Conservation (phyloP, 1,140 invertebrate species). For the Diprion similis region DNA sequence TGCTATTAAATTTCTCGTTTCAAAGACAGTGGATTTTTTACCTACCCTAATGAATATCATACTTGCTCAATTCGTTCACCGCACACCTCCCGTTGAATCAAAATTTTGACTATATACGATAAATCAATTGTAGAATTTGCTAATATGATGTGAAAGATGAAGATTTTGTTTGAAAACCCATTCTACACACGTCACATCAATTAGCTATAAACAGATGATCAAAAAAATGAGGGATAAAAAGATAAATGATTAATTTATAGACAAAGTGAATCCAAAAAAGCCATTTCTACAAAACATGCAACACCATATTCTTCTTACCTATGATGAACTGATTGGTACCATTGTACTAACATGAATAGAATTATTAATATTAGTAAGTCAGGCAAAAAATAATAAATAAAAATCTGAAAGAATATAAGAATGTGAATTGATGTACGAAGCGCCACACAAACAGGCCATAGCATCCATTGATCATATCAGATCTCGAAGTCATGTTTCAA, state of each 20-base stretch:
- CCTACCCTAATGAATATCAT: not conserved
- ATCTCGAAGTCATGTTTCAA: not conserved
- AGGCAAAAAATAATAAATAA: not conserved
- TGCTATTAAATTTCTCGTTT: too few species aligned
- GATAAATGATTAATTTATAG: not conserved
- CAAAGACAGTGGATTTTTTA: too few species aligned
- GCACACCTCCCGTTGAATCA: constrained; percentile 37
- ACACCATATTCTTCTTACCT: not conserved
- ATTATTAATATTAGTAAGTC: not conserved
- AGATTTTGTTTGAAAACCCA: not conserved
- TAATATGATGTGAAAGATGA: not conserved
- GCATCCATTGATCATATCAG: not conserved
- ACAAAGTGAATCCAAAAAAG: not conserved
- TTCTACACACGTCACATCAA: not conserved
- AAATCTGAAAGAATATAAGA: not conserved
- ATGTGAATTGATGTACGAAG: not conserved
- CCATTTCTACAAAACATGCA: not conserved
- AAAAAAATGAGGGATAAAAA: not conserved
- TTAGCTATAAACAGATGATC: not conserved
- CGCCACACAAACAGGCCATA: not conserved
- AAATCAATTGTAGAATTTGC: not conserved
- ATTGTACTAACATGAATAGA: not conserved
- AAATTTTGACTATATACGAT: constrained; percentile 11
- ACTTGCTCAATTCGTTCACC: constrained; percentile 26
- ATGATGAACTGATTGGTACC: not conserved